These are phyloP conservation scores for Sciurus carolinensis DNA, from an alignment of 2,797 vertebrate species.

Conservation along the genomic window DNA sequence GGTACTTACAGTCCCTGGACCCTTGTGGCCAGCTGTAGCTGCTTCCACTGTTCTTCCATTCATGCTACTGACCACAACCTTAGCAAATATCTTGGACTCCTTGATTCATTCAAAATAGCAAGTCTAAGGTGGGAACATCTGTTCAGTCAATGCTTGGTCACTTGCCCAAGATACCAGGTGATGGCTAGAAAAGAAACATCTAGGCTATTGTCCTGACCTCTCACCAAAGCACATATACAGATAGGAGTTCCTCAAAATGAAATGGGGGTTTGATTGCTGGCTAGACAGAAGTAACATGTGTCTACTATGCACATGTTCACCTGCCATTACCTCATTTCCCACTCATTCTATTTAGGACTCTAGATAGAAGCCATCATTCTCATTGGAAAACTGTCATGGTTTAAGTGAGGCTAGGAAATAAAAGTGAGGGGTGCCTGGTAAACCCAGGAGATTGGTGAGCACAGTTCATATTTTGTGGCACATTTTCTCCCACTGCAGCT, in stretches of 20 bases:
- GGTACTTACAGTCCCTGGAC: not conserved
- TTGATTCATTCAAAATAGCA: not conserved
- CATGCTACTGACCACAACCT: not conserved
- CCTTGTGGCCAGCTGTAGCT: not conserved
- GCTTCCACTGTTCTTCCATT: not conserved
- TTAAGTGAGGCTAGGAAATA: constrained; percentile 17
- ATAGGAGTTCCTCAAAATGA: not conserved
- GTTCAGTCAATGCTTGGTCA: not conserved
- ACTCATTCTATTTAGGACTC: constrained; percentile 8
- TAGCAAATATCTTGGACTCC: not conserved
- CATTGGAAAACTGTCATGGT: not conserved
- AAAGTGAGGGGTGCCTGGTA: not conserved
- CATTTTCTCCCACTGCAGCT: not conserved
- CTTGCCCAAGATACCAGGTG: not conserved
- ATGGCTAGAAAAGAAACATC: constrained; percentile 35
- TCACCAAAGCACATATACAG: not conserved
- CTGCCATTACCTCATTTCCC: constrained; percentile 40
- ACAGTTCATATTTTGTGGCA: not conserved
- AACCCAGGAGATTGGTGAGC: not conserved
- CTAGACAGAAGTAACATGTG: constrained; percentile 14
- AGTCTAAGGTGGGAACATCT: not conserved
- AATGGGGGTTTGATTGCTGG: not conserved
- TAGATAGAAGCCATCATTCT: constrained; percentile 11
- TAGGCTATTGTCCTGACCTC: not conserved
- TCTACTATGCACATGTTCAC: not conserved